A percentile compares a stretch with the other conserved stretches of the same genome.
Conservation (phyloP, 2,797 vertebrate species). For the Adelosebastes latens region DNA sequence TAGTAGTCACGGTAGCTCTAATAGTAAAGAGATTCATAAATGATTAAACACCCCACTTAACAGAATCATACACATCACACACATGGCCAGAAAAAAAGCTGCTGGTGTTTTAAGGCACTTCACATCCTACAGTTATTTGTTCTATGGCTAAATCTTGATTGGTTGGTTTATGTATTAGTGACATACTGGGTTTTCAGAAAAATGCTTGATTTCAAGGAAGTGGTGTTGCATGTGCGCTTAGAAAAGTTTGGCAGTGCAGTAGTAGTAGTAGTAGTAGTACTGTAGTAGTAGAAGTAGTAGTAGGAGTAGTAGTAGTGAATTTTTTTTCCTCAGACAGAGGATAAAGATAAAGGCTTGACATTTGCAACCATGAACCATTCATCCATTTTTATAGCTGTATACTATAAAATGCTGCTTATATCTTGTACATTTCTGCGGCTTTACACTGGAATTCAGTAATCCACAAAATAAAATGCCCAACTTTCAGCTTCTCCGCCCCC, state of each 20-base stretch:
- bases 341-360: slow-evolving; percentile 48
- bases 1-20: slow-evolving; percentile 63
- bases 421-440: slow-evolving; percentile 19
- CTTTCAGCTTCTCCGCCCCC: slow-evolving; percentile 16
- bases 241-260: slow-evolving; percentile 77
- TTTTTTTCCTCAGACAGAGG: slow-evolving; percentile 43
- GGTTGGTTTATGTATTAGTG: slow-evolving; percentile 37
- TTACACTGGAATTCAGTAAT: slow-evolving; percentile 14
- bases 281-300: slow-evolving; percentile 36
- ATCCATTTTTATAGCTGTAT: slow-evolving; percentile 17
- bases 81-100: slow-evolving; percentile 77
- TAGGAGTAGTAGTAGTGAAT: slow-evolving; percentile 5
- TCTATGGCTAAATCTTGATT: slow-evolving; percentile 58
- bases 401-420: slow-evolving; percentile 24
- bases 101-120: slow-evolving; percentile 90
- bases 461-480: slow-evolving; percentile 29
- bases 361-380: slow-evolving; percentile 33
- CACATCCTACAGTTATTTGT: slow-evolving; percentile 75
- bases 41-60: slow-evolving; percentile 68
- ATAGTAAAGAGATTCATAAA: slow-evolving; percentile 51
- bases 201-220: slow-evolving; percentile 31
- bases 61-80: slow-evolving; percentile 75
- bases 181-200: slow-evolving; percentile 10
- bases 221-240: slow-evolving; percentile 58
- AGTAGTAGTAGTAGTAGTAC: background rate